Base-by-base conservation (phyloP, 1,140 invertebrate genomes). In the Sitobion miscanthi region DNA sequence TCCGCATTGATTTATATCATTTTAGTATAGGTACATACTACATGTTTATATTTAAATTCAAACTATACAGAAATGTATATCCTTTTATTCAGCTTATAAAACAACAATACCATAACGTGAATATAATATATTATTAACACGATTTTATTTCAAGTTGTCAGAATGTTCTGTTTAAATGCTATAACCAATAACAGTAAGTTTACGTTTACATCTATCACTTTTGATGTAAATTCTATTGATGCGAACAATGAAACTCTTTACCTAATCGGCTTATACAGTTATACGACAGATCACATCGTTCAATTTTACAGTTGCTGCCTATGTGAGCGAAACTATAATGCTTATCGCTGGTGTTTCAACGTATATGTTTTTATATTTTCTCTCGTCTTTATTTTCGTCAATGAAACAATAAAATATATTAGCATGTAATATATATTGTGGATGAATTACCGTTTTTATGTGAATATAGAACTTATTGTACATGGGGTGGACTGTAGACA, bases 121-220 rank as follows among this genome's bases (percentile, higher is more conserved):
- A 30, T n/a, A 14, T 69, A 42, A 42, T 42, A 42, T 42, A 42
- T 42, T 42, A 69, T 69, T 17, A 69, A 69, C 4, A 17, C 14
- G n/a, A n/a, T 69, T 69, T n/a, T 69, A n/a, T n/a, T 17, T 5
- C 14, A n/a, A 69, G 52, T 23, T 54, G 49, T 54, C 52, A 21
- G 21, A 23, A 54, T 69, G 0, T n/a, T n/a, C 14, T 69, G 14
- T 69, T 69, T 69, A n/a, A 69, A 69, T n/a, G 14, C 1, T 69
- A 69, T 6, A n/a, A 4, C 30, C 11, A n/a, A 69, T 69, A n/a
- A n/a, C 11, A 69, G 9, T 57, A 25, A 69, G 11, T 69, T 69
- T 0, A 30, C 17, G 30, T n/a, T 69, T n/a, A 4, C 5, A 1
- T n/a, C 30, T n/a, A n/a, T n/a, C 0, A 17, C n/a, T n/a, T n/a